Percentiles rank a stretch among this genome's conserved stretches.
Evolutionary conservation across 2,888 invertebrate species (phyloP).

Genomic region (Tenthredo livida): DNA sequence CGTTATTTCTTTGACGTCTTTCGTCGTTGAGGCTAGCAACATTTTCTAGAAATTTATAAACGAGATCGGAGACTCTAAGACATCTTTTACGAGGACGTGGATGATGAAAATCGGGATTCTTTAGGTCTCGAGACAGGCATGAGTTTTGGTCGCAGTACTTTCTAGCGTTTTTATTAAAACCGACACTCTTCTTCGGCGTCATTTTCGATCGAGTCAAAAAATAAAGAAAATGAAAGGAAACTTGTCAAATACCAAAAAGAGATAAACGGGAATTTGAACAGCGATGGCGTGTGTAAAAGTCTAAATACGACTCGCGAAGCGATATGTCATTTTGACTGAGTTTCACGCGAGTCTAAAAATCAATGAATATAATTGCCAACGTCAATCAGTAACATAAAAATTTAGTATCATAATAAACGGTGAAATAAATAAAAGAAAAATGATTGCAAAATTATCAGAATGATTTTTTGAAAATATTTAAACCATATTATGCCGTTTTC

Average conservation of each 20-base stretch:
- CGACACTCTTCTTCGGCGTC: constrained; percentile 3
- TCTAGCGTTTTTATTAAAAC: neutral
- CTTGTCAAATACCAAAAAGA: neutral
- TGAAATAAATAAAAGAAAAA: neutral
- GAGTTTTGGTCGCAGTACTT: neutral
- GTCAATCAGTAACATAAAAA: neutral
- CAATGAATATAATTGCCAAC: neutral
- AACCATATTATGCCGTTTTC: neutral
- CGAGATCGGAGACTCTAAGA: constrained; percentile 64
- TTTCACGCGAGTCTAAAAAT: neutral
- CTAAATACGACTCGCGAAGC: neutral
- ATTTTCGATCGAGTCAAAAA: neutral
- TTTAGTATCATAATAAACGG: neutral
- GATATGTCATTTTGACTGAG: neutral
- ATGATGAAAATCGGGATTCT: neutral
- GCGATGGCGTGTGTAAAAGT: neutral
- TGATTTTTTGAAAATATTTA: neutral
- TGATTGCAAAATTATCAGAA: neutral
- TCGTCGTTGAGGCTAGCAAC: constrained; percentile 45
- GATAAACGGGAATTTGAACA: constrained; percentile 2
- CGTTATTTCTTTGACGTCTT: constrained; percentile 35
- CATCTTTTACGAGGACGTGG: constrained; percentile 52
- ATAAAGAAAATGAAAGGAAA: neutral
- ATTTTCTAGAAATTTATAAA: constrained; percentile 62
- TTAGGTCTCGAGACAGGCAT: neutral